Conservation (phyloP, 2,888 invertebrate species). For the Caenorhabditis virilis region DNA sequence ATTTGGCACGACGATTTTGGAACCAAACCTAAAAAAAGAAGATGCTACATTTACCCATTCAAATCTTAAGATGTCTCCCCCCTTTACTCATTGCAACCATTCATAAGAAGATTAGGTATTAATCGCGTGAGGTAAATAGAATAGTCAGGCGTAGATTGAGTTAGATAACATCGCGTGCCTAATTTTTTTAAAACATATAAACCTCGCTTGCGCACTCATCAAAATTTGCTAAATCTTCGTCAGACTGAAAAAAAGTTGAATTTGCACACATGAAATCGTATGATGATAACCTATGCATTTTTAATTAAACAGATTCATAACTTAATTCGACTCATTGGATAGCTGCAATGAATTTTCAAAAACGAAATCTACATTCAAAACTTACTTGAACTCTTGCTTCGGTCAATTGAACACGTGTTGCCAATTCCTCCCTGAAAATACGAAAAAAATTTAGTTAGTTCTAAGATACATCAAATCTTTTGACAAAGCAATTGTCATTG, state of each 20-base stretch:
- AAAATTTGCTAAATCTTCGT: too few relatives aligned
- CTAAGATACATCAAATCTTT: constrained; percentile 34
- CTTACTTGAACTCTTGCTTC: constrained; percentile 68
- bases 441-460: constrained; percentile 7
- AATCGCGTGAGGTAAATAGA: constrained; percentile 35
- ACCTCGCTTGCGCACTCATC: too few relatives aligned
- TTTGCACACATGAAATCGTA: too few relatives aligned
- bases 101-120: constrained; percentile 1
- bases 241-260: too few relatives aligned
- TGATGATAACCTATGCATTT: too few relatives aligned
- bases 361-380: constrained; percentile 3
- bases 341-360: too few relatives aligned
- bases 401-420: constrained; percentile 65
- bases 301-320: too few relatives aligned
- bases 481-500: constrained; percentile 35
- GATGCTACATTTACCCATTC: too few relatives aligned
- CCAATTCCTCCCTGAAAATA: constrained; percentile 69
- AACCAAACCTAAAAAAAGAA: constrained; percentile 60
- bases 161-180: constrained; percentile 40
- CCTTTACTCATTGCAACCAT: constrained; percentile 4
- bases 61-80: background rate
- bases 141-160: background rate
- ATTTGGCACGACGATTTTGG: constrained; percentile 66
- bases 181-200: too few relatives aligned
- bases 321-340: background rate